Evolutionary conservation across 2,888 invertebrate genomes (phyloP).

Genomic region (Drosophila aldrichi): DNA sequence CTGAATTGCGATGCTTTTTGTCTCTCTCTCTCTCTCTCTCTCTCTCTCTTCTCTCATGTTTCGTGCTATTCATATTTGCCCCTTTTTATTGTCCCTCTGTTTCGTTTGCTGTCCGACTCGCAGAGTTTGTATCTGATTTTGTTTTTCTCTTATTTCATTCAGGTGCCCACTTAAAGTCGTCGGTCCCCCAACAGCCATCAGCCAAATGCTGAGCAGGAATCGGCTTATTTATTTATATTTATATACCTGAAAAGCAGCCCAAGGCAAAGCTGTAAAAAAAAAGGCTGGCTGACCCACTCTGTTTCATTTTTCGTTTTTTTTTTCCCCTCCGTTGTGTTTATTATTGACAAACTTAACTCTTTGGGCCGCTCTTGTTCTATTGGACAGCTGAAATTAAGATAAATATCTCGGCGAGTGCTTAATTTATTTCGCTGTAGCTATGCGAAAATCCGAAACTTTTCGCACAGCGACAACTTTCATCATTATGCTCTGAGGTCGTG

Average conservation of each 20-base stretch:
- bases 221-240: slow-evolving; percentile 73
- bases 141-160: slow-evolving; percentile 24
- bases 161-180: slow-evolving; percentile 56
- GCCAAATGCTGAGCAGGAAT: slow-evolving; percentile 56
- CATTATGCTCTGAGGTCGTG: slow-evolving; percentile 42
- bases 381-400: slow-evolving; percentile 68
- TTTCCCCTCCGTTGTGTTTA: slow-evolving; percentile 16
- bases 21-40: background rate
- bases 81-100: slow-evolving; percentile 42
- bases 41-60: slow-evolving; percentile 21
- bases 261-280: slow-evolving; percentile 24
- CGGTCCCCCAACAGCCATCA: slow-evolving; percentile 51
- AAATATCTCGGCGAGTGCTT: slow-evolving; percentile 62
- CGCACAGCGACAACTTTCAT: slow-evolving; percentile 48
- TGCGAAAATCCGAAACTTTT: slow-evolving; percentile 51
- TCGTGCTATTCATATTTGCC: slow-evolving; percentile 47
- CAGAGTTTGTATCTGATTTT: slow-evolving; percentile 28
- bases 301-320: no score
- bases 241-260: slow-evolving; percentile 36
- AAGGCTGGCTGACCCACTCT: slow-evolving; percentile 27
- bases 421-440: slow-evolving; percentile 48
- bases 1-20: slow-evolving; percentile 41
- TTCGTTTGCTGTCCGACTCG: slow-evolving; percentile 30
- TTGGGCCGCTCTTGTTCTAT: slow-evolving; percentile 38
- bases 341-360: slow-evolving; percentile 63